Conservation (phyloP, 2,113 vertebrate species). For the Apteryx mantelli region DNA sequence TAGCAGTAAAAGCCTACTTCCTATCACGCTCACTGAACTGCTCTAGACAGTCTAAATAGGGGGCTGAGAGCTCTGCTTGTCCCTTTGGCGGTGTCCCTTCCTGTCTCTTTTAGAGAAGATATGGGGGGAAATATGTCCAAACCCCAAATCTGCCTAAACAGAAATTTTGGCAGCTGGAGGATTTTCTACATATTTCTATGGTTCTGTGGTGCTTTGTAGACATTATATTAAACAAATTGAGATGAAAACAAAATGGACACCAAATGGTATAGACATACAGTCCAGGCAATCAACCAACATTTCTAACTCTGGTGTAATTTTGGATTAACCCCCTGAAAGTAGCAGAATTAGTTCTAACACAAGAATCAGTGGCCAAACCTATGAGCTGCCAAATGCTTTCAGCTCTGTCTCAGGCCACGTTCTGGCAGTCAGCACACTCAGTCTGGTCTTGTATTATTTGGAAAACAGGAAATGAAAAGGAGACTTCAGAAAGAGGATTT, state of each 20-base stretch:
- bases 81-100: background rate
- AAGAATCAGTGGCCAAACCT: background rate
- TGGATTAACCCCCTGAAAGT: background rate
- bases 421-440: background rate
- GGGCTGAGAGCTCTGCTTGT: background rate
- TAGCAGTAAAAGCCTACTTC: background rate
- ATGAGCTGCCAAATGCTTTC: background rate
- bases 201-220: background rate
- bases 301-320: background rate
- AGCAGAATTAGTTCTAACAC: background rate
- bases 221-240: background rate
- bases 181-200: background rate
- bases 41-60: background rate
- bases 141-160: background rate
- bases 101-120: background rate
- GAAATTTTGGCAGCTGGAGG: background rate
- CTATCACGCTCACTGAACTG: background rate
- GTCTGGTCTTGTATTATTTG: background rate
- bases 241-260: background rate
- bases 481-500: constrained; percentile 64
- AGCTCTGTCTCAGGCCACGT: background rate
- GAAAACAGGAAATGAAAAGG: constrained; percentile 65
- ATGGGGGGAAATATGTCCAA: background rate
- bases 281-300: accelerated
- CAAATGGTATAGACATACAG: background rate